These are phyloP conservation scores for Piprites chloris DNA, from an alignment of 2,113 vertebrate genomes.

Conservation along the genomic window DNA sequence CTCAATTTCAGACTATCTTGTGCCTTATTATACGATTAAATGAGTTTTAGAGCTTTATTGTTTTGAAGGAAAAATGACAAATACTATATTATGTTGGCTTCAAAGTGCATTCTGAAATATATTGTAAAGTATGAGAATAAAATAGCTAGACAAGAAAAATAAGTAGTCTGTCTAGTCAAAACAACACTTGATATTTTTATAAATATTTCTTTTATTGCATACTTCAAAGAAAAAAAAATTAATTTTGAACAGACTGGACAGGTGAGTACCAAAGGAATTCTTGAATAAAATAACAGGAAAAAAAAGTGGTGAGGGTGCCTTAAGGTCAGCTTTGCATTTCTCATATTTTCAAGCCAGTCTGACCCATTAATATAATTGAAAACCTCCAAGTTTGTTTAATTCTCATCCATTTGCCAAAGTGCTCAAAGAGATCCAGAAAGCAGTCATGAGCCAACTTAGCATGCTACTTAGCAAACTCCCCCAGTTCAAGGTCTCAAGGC, in stretches of 20 bases:
- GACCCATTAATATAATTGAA: neutral
- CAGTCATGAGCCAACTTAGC: neutral
- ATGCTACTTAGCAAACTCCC: neutral
- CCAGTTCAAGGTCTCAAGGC: neutral
- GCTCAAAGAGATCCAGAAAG: neutral
- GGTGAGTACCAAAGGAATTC: slow-evolving; percentile 10
- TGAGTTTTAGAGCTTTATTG: neutral
- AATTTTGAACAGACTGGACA: slow-evolving; percentile 14
- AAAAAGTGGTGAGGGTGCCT: neutral
- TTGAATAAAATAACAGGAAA: neutral
- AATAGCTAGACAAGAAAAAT: slow-evolving; percentile 4
- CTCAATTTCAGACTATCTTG: neutral
- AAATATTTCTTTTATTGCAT: neutral
- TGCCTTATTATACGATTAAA: neutral
- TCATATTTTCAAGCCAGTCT: neutral
- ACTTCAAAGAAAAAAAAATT: slow-evolving; percentile 34
- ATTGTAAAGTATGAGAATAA: neutral
- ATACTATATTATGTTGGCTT: neutral
- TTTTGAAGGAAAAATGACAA: neutral
- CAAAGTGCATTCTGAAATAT: neutral
- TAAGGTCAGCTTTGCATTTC: neutral
- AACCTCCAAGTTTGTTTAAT: neutral
- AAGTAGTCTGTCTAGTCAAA: slow-evolving; percentile 41
- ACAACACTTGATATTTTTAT: slow-evolving; percentile 1
- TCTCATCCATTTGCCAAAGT: neutral